Conservation (phyloP, 2,888 invertebrate genomes). For the Hedya salicella region DNA sequence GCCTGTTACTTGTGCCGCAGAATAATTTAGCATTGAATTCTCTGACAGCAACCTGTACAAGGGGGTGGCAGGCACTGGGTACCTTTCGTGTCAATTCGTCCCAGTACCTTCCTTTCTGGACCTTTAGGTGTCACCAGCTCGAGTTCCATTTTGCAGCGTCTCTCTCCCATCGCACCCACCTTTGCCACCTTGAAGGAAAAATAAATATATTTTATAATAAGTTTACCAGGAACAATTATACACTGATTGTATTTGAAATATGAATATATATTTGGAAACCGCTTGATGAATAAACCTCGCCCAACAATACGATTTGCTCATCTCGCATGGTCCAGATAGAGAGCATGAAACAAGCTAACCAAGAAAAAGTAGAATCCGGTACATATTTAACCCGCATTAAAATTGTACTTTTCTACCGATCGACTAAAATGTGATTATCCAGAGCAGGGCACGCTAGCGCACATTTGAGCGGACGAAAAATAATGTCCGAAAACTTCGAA, state of each 20-base stretch:
- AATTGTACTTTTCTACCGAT: too few relatives aligned
- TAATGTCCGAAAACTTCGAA: too few relatives aligned
- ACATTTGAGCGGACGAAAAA: not conserved
- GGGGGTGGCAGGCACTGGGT: conserved; percentile 73
- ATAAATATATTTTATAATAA: not conserved
- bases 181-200: conserved; percentile 66
- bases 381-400: too few relatives aligned
- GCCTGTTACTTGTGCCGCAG: too few relatives aligned
- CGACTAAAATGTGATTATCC: too few relatives aligned
- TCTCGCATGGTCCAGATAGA: too few relatives aligned
- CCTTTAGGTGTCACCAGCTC: conserved; percentile 88
- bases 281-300: too few relatives aligned
- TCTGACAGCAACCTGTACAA: conserved; percentile 62
- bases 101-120: conserved; percentile 78
- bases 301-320: too few relatives aligned
- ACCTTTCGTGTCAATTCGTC: conserved; percentile 74
- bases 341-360: too few relatives aligned
- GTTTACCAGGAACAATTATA: too few relatives aligned
- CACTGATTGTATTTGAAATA: too few relatives aligned
- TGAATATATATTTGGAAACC: not conserved
- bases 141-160: conserved; percentile 84
- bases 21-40: conserved; percentile 11
- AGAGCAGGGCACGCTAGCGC: not conserved
- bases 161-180: conserved; percentile 70
- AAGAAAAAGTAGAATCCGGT: too few relatives aligned